Evolutionary conservation across 2,888 invertebrate species (phyloP), one percentile per base, ranked within the genome.

Genomic region (Cryptocephalus primarius): DNA sequence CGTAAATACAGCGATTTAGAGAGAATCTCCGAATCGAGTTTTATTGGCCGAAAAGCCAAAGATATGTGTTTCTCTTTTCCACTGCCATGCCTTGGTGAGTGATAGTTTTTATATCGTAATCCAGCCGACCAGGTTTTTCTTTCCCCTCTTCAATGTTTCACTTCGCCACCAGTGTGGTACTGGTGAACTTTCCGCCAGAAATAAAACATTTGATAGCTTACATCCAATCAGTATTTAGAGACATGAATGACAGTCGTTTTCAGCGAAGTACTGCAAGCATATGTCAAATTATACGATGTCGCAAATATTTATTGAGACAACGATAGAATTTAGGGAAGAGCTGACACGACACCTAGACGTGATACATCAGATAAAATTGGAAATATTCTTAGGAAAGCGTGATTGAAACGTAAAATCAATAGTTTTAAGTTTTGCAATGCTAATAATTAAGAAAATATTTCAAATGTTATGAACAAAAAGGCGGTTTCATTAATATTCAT

Each of bases 21-120:
- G 56, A 53, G 60, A 60, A 63, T 64, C 63, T 64, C 63, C 65
- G 65, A 69, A 69, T 70, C 73, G 73, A 75, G 75, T 75, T 76
- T 76, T 75, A 76, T 76, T 75, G 73, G 71, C 72, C 75, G 75
- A 76, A 75, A 76, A 75, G 73, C 73, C 71, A 71, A 72, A 74
- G 75, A 76, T 76, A 76, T 74, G 67, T 69, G 63, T 62, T 62
- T 60, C 60, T 58, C 52, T 55, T 57, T 60, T 60, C 60, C 61
- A 58, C 59, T 60, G 56, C 58, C 58, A 59, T 60, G 59, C 62
- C 57, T 49, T 51, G 53, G 57, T 65, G 65, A 64, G 60, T 62
- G 64, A 65, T 64, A 63, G 65, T 64, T 66, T 65, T 66, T 64
- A 62, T 66, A 64, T 66, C 56, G 62, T 55, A 52, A 48, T 22